A percentile compares a stretch with the other conserved stretches of the same genome.
Evolutionary conservation across 2,888 invertebrate genomes (phyloP).

Genomic region (Cecidostiba fungosa): DNA sequence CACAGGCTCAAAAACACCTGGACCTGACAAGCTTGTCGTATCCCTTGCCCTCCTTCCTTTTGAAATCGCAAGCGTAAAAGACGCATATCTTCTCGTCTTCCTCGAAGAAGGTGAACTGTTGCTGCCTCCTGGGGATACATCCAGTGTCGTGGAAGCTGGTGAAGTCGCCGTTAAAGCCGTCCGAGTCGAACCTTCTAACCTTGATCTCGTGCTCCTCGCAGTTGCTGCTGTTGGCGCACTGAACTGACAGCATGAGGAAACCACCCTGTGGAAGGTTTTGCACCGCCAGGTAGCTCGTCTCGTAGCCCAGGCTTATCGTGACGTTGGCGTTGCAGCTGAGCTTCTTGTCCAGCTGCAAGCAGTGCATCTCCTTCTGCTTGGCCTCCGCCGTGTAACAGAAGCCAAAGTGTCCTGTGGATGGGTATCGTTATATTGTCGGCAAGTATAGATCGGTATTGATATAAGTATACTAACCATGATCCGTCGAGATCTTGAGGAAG

Average conservation of each 20-base stretch:
- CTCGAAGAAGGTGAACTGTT: conserved; percentile 45
- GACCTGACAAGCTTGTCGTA: conserved; percentile 16
- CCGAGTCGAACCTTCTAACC: neutral
- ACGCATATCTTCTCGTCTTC: conserved; percentile 33
- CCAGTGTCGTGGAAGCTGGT: conserved; percentile 34
- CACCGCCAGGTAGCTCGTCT: neutral
- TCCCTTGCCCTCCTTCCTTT: neutral
- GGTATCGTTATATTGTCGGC: neutral
- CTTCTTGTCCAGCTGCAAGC: conserved; percentile 35
- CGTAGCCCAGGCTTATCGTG: conserved; percentile 5
- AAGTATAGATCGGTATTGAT: neutral
- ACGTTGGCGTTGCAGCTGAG: conserved; percentile 10
- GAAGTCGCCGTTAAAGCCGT: conserved; percentile 8
- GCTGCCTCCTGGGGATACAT: conserved; percentile 16
- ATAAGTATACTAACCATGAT: conserved; percentile 21
- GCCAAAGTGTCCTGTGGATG: conserved; percentile 13
- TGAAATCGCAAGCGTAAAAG: conserved; percentile 44
- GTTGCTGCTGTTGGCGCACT: neutral
- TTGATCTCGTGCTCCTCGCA: conserved; percentile 21
- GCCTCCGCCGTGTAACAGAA: conserved; percentile 29
- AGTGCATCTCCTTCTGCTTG: neutral
- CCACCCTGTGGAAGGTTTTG: conserved; percentile 39
- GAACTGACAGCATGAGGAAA: conserved; percentile 5
- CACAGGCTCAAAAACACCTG: conserved; percentile 32
- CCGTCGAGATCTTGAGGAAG: conserved; percentile 15